Base-by-base conservation (phyloP, 2,797 vertebrate species). In the Takifugu ocellatus region DNA sequence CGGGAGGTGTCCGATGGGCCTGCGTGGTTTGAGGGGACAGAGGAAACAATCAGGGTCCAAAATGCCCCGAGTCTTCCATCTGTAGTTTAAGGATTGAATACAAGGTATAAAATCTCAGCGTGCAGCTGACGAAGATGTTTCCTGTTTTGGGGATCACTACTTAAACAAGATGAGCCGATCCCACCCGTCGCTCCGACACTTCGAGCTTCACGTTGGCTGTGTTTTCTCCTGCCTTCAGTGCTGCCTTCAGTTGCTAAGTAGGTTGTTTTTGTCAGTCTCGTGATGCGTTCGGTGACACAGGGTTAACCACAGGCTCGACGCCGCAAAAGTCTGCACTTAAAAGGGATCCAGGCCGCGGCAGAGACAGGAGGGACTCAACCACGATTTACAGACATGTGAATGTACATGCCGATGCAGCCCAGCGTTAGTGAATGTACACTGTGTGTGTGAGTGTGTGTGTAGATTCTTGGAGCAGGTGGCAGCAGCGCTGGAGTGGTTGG, bases 391-490 rank as follows among this genome's bases (percentile, higher is more conserved):
- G 47, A 43, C 42, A 42, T 51, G 16, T 58, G 36, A 64, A 47
- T 63, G 70, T 39, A 39, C 73, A 70, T 56, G 51, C 53, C 50
- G 8, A 61, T 52, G 36, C 17, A 24, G 36, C 36, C 17, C 43
- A 6, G 55, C 47, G 26, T 58, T 39, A 39, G 60, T 64, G 17
- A 52, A 49, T 62, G 63, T 63, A 63, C 59, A 60, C 62, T 68
- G n/a, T 57, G 51, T 68, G 70, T 72, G 66, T 82, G 60, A 3
- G 11, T 5, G 36, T 3, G 36, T 14, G 36, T 39, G 53, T 60
- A 57, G 54, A 56, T 25, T 31, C 56, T 70, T 5, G 6, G n/a
- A 65, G 81, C 83, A 81, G 80, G 83, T 84, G 81, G 63, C 68
- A 47, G 54, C 54, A 49, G 49, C 63, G 70, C 36, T 12, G 11